Conservation (phyloP, 2,888 invertebrate genomes). For the Carterocephalus palaemon region DNA sequence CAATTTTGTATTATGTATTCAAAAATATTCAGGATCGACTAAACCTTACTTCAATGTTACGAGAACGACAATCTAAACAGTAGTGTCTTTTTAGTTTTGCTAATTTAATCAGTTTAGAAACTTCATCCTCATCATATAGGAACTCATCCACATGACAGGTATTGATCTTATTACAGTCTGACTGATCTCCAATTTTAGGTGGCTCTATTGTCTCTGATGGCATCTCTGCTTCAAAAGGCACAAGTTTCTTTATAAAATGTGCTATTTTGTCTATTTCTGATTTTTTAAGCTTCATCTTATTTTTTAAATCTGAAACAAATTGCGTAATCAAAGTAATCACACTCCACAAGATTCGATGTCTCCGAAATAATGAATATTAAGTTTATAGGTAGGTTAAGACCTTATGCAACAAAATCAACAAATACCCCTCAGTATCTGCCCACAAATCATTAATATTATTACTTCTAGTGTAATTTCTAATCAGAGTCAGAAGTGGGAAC, state of each 20-base stretch:
- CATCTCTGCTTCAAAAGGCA: slow-evolving; percentile 65
- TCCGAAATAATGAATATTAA: no score
- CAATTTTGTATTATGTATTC: no score
- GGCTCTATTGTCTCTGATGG: slow-evolving; percentile 59
- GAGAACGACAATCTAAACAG: slow-evolving; percentile 60
- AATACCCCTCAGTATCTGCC: no score
- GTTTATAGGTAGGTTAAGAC: no score
- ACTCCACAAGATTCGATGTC: no score
- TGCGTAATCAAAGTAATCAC: no score
- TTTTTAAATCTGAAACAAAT: slow-evolving; percentile 52
- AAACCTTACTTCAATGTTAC: slow-evolving; percentile 55
- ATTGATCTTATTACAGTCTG: no score
- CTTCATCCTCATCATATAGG: slow-evolving; percentile 81
- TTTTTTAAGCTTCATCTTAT: slow-evolving; percentile 43
- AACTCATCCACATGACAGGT: slow-evolving; percentile 87
- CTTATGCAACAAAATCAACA: no score
- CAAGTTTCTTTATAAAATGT: slow-evolving; percentile 51
- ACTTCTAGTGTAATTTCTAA: no score
- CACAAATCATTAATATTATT: no score
- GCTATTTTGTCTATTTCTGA: slow-evolving; percentile 59
- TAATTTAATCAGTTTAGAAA: slow-evolving; percentile 65
- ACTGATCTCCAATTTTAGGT: slow-evolving; percentile 65
- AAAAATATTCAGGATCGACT: no score
- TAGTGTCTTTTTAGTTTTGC: slow-evolving; percentile 58
- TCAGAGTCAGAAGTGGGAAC: no score